Conservation (phyloP, 53 echinoderm and acorn worm genomes). For the Luidia sarsii region DNA sequence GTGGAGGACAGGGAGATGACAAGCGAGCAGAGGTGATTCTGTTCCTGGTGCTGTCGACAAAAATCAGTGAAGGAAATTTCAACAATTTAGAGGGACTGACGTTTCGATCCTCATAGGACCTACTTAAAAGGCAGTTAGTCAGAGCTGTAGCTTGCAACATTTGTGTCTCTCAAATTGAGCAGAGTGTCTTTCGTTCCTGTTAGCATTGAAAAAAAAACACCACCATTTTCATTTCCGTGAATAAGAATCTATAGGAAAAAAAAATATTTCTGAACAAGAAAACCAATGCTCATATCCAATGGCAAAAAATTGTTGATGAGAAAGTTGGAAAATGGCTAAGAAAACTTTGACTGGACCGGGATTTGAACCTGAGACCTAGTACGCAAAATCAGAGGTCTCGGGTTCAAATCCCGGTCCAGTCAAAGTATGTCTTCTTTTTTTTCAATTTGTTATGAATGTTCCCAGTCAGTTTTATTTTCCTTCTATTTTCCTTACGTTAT, state of each 20-base stretch:
- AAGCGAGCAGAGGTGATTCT: conserved; percentile 19
- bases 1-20: conserved; percentile 38
- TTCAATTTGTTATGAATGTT: too few species aligned
- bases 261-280: too few species aligned
- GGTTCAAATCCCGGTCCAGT: too few species aligned
- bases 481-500: conserved; percentile 53
- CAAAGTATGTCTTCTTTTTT: too few species aligned
- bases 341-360: too few species aligned
- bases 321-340: too few species aligned
- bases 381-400: too few species aligned
- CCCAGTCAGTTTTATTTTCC: too few species aligned
- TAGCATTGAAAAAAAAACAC: background rate
- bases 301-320: too few species aligned
- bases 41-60: background rate
- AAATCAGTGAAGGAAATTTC: background rate
- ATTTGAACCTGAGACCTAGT: too few species aligned
- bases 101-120: background rate
- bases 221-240: background rate
- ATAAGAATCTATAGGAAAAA: background rate
- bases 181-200: background rate
- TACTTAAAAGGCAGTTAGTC: background rate
- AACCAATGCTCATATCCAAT: too few species aligned
- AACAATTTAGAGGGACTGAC: background rate
- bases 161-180: background rate
- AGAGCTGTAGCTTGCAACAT: background rate